phyloP scores from a whole-genome alignment of 2,888 invertebrate species.

The Thyatira batis region DNA sequence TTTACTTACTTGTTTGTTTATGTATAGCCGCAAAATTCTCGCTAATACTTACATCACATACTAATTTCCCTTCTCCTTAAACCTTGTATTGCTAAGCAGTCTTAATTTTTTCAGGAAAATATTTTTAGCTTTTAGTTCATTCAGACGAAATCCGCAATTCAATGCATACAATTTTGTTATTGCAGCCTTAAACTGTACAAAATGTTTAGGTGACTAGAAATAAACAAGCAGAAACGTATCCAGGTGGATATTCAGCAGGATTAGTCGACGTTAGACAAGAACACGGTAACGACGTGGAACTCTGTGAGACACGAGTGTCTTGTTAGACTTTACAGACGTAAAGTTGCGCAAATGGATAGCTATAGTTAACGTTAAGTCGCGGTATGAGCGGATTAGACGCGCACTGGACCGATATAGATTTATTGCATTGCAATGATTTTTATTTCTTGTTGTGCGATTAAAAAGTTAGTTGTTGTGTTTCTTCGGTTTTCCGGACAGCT shows the following conservation, averaged over 20 bases:
- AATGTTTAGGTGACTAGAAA: not conserved
- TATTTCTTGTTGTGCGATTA: not conserved
- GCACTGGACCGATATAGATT: not conserved
- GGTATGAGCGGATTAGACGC: constrained; percentile 3
- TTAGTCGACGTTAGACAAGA: constrained; percentile 27
- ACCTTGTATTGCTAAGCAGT: too few relatives aligned
- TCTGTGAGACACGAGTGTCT: constrained; percentile 35
- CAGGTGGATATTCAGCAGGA: not conserved
- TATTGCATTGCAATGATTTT: not conserved
- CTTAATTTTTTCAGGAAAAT: too few relatives aligned
- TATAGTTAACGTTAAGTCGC: constrained; percentile 26
- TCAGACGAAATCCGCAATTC: not conserved
- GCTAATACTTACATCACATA: too few relatives aligned
- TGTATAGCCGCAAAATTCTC: too few relatives aligned
- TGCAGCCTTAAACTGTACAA: not conserved
- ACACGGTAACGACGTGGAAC: constrained; percentile 36
- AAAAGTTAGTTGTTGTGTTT: not conserved
- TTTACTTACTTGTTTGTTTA: too few relatives aligned
- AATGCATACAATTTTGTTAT: not conserved
- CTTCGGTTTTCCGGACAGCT: too few relatives aligned
- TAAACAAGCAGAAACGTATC: not conserved
- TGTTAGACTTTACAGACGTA: constrained; percentile 37
- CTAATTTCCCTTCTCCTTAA: too few relatives aligned
- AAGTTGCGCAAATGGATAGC: constrained; percentile 33
- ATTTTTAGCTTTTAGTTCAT: too few relatives aligned